phyloP scores from a whole-genome alignment of 1,140 invertebrate genomes.

The Bombus haemorrhoidalis region DNA sequence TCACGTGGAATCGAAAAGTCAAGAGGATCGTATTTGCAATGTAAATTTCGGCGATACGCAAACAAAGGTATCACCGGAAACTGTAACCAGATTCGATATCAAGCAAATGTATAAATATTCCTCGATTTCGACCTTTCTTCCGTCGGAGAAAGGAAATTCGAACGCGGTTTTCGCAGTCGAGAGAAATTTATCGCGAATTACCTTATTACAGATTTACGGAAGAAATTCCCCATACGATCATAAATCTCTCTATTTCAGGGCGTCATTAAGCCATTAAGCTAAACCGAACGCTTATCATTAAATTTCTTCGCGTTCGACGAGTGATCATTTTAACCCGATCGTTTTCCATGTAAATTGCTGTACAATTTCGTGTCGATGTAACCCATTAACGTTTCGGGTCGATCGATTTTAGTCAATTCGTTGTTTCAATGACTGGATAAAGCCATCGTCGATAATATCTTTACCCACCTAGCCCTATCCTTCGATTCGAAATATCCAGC shows the following conservation, averaged over 20 bases:
- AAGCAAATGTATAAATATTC: constrained; percentile 36
- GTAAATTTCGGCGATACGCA: constrained; percentile 49
- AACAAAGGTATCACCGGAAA: constrained; percentile 40
- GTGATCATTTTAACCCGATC: not conserved
- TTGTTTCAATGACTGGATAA: not conserved
- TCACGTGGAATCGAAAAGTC: constrained; percentile 18
- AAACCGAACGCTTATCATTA: not conserved
- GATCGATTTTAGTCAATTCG: not conserved
- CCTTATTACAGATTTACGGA: not conserved
- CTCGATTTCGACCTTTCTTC: not conserved
- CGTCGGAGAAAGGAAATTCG: too few relatives aligned
- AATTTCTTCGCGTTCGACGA: not conserved
- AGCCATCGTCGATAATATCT: not conserved
- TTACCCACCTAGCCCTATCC: not conserved
- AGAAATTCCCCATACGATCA: too few relatives aligned
- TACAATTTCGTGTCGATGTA: not conserved
- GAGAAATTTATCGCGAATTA: not conserved
- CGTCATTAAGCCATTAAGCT: not conserved
- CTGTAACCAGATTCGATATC: constrained; percentile 17
- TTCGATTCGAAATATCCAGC: not conserved
- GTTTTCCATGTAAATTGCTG: not conserved
- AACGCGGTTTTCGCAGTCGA: not conserved
- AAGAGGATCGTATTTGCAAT: constrained; percentile 54
- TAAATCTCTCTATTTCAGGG: not conserved
- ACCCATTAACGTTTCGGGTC: not conserved